Percentiles rank a stretch among this genome's conserved stretches.
phyloP scores from a whole-genome alignment of 2,113 vertebrate species.

The Proterorhinus semilunaris region DNA sequence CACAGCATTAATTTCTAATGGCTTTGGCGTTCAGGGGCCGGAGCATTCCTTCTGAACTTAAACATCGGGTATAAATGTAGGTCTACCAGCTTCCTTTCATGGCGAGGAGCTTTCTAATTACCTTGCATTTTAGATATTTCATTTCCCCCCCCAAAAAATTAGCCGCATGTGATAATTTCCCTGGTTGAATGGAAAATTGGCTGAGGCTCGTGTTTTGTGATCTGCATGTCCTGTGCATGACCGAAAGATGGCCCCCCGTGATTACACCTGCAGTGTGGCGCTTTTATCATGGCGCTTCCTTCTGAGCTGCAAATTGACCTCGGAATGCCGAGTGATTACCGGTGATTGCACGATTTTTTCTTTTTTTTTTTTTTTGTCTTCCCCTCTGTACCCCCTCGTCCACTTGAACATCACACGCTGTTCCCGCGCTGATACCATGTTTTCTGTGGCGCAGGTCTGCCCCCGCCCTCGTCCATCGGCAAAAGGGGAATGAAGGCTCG shows the following conservation, averaged over 20 bases:
- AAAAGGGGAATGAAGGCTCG: conserved; percentile 52
- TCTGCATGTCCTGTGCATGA: conserved; percentile 20
- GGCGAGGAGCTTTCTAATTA: neutral
- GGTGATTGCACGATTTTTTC: neutral
- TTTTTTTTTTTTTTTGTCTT: neutral
- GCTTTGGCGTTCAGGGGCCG: too few species aligned
- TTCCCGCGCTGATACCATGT: conserved; percentile 8
- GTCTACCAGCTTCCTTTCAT: too few species aligned
- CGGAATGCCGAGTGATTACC: conserved; percentile 1
- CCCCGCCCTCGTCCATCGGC: conserved; percentile 57
- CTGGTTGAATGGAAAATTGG: neutral
- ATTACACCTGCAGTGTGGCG: conserved; percentile 9
- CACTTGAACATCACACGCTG: neutral
- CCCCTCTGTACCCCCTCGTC: neutral
- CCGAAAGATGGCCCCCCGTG: neutral
- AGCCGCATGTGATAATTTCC: neutral
- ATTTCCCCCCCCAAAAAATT: neutral
- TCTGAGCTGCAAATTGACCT: neutral
- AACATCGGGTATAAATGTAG: too few species aligned
- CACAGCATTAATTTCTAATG: too few species aligned
- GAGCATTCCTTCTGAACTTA: too few species aligned
- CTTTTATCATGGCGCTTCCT: neutral
- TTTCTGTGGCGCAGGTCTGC: conserved; percentile 54
- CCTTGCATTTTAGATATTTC: neutral
- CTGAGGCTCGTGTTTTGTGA: conserved; percentile 2